These are phyloP conservation scores for Sebastes iracundus DNA, from an alignment of 2,797 vertebrate species.

Conservation along the genomic window DNA sequence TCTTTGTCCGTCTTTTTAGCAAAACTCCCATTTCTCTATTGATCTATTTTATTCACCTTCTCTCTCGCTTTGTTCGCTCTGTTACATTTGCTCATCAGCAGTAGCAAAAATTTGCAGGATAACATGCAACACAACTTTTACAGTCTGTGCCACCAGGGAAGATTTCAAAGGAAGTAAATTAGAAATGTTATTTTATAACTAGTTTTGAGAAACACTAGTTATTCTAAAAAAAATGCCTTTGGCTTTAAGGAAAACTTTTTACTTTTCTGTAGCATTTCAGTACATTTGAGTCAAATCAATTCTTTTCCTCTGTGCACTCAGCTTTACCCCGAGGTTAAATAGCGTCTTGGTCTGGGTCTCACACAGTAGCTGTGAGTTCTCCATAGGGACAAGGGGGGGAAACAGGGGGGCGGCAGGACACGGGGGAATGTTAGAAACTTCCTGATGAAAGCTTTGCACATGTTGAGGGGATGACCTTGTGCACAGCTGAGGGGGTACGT, in stretches of 20 bases:
- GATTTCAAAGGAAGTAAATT: neutral
- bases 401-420: conserved; percentile 1
- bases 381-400: conserved; percentile 1
- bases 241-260: neutral
- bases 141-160: neutral
- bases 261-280: neutral
- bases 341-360: neutral
- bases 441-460: conserved; percentile 62
- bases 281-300: neutral
- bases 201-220: neutral
- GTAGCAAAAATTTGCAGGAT: neutral
- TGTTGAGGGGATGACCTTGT: conserved; percentile 69
- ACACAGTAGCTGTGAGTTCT: conserved; percentile 46
- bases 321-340: neutral
- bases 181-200: neutral
- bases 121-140: neutral
- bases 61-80: neutral
- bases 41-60: neutral
- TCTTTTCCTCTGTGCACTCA: neutral
- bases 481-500: conserved; percentile 30
- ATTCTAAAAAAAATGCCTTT: neutral
- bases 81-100: neutral
- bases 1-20: neutral
- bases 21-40: neutral
- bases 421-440: conserved; percentile 35